Evolutionary conservation across 2,113 vertebrate species (phyloP), one percentile per base, ranked within the genome.

Genomic region (Naja naja): DNA sequence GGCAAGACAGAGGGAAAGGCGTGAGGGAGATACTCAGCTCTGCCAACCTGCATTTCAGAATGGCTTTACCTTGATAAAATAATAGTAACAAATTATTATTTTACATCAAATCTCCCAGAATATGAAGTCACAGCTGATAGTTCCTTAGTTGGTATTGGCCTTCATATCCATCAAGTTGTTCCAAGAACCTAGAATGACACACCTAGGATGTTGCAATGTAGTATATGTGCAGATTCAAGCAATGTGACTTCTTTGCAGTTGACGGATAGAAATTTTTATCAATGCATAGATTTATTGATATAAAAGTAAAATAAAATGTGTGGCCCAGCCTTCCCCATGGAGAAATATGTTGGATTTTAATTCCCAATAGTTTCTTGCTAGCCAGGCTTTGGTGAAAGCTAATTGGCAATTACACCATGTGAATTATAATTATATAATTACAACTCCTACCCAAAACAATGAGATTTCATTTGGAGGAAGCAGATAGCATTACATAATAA

Each of bases 11-110:
- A 94, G 95, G 88, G 95, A 85, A 95, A 85, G 89, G 94, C 95
- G 94, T 95, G 94, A 95, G 94, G 95, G 96, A 96, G 97, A 97
- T 96, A 95, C 95, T 98, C 96, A 93, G 74, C 93, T 92, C 95
- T 96, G 96, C 96, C 96, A 96, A 92, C 93, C 94, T 95, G 85
- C 30, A 18, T 45, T 0, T n/a, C 49, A 88, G 60, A 95, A 89
- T 12, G 0, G 20, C 49, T 96, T 93, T 85, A 93, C 94, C 94
- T 92, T 39, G 11, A 49, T 47, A 10, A 52, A 25, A 25, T 9
- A 43, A 18, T 30, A 34, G 8, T 53, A 54, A 10, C 30, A 12
- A 52, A 87, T 47, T 14, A n/a, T 30, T 52, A 54, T 52, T 90
- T 69, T 7, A 34, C 64, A 69, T 34, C 64, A 34, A 69, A 34